phyloP scores from a whole-genome alignment of 2,797 vertebrate genomes.

The Atherinosoma microstoma region DNA sequence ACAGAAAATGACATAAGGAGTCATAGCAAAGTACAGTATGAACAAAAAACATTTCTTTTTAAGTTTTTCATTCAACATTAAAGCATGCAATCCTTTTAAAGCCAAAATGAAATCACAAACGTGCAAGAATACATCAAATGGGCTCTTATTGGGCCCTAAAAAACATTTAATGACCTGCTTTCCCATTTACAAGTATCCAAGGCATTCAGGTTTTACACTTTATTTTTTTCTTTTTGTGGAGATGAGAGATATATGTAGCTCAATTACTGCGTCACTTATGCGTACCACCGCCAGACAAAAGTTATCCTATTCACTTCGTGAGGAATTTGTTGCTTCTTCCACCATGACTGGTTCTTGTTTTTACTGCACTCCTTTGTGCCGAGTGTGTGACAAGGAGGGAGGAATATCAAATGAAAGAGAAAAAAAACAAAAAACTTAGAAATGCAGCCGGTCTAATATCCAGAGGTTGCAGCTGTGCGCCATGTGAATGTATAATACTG shows the following conservation, averaged over 20 bases:
- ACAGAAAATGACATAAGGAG: no score
- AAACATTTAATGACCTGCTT: slow-evolving; percentile 1
- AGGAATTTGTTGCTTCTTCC: slow-evolving; percentile 30
- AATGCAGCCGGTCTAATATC: slow-evolving; percentile 39
- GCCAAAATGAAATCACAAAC: not conserved
- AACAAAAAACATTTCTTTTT: no score
- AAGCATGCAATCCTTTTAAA: no score
- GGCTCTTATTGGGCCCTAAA: not conserved
- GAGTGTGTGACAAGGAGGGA: slow-evolving; percentile 32
- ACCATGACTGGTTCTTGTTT: slow-evolving; percentile 25
- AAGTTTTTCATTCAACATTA: no score
- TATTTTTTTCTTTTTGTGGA: not conserved
- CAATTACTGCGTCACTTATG: slow-evolving; percentile 16
- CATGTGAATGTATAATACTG: slow-evolving; percentile 48
- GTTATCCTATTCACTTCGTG: slow-evolving; percentile 51
- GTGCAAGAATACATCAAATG: not conserved
- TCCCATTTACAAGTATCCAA: slow-evolving; percentile 31
- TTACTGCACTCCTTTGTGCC: slow-evolving; percentile 36
- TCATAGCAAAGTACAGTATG: no score
- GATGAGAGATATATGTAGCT: slow-evolving; percentile 47
- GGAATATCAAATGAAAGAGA: slow-evolving; percentile 10
- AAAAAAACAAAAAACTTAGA: slow-evolving; percentile 17
- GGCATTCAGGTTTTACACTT: slow-evolving; percentile 3
- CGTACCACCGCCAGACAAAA: slow-evolving; percentile 26
- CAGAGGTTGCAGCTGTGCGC: slow-evolving; percentile 46